These are phyloP conservation scores for Oxyteleia sp. DNA, from an alignment of 2,888 invertebrate genomes.

Conservation along the genomic window DNA sequence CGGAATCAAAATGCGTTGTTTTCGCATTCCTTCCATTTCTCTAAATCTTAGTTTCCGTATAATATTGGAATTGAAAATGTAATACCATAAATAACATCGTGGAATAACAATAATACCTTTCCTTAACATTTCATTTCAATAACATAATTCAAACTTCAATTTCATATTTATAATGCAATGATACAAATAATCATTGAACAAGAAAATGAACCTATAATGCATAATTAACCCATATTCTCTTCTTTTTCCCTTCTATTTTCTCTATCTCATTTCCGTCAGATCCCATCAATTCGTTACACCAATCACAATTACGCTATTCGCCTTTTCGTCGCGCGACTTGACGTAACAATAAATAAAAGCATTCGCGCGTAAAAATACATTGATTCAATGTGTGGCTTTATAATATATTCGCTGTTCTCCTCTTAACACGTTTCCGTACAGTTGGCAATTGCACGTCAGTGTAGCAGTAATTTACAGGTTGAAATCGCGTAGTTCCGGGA, in stretches of 20 bases:
- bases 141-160: too few species aligned
- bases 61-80: too few species aligned
- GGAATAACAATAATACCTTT: too few species aligned
- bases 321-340: background rate
- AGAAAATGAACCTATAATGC: too few species aligned
- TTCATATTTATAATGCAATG: too few species aligned
- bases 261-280: too few species aligned
- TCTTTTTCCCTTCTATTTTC: too few species aligned
- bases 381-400: constrained; percentile 54
- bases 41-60: too few species aligned
- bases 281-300: constrained; percentile 1
- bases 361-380: constrained; percentile 39
- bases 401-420: constrained; percentile 53
- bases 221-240: too few species aligned
- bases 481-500: constrained; percentile 68
- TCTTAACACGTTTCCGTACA: constrained; percentile 53
- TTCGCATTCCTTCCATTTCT: background rate
- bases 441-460: constrained; percentile 59
- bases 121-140: too few species aligned
- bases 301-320: background rate
- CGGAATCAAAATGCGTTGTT: background rate
- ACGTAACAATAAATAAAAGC: constrained; percentile 40
- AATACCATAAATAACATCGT: background rate
- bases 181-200: too few species aligned
- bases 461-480: constrained; percentile 72